Evolutionary conservation across 2,113 vertebrate species (phyloP), one percentile per base, ranked within the genome.

Genomic region (Jacana jacana): DNA sequence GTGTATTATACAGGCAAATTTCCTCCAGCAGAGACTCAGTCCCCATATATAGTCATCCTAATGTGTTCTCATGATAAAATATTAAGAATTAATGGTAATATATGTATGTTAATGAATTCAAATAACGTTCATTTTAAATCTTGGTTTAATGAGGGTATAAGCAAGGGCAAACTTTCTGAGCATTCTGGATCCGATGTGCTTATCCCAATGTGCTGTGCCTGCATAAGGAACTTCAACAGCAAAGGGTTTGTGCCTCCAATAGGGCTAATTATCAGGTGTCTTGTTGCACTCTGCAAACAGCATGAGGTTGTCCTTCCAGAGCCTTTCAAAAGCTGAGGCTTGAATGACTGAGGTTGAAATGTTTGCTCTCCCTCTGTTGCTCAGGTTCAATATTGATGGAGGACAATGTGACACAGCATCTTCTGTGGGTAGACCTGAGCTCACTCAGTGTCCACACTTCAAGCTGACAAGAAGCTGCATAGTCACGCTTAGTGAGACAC

Each of bases 101-200:
- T 78, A 81, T 93, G 33, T 42, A 91, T 94, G 91, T 60, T 93
- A 96, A 95, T 87, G 18, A n/a, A 92, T 86, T 93, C 83, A 97
- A 84, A 88, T 92, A 83, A 92, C 81, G 77, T 71, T 91, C 33
- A 71, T 81, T 64, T 75, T 96, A 94, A 91, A 92, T 81, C 65
- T 87, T 84, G 18, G 79, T 93, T 92, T 95, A 96, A 93, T 93
- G 86, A 96, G 61, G 54, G 42, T 20, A 87, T 89, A 92, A 95
- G 65, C 57, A 95, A 97, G 86, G 94, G 35, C 81, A 85, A 14
- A 89, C 65, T 88, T 83, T 90, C 72, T 65, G 69, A 94, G 55
- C 76, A 84, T 71, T 63, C 44, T 68, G 39, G 87, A 57, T 64
- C 65, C 81, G 77, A 63, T 10, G 12, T 60, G 35, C 37, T 76